phyloP scores from a whole-genome alignment of 2,113 vertebrate genomes.

The Petromus typicus region DNA sequence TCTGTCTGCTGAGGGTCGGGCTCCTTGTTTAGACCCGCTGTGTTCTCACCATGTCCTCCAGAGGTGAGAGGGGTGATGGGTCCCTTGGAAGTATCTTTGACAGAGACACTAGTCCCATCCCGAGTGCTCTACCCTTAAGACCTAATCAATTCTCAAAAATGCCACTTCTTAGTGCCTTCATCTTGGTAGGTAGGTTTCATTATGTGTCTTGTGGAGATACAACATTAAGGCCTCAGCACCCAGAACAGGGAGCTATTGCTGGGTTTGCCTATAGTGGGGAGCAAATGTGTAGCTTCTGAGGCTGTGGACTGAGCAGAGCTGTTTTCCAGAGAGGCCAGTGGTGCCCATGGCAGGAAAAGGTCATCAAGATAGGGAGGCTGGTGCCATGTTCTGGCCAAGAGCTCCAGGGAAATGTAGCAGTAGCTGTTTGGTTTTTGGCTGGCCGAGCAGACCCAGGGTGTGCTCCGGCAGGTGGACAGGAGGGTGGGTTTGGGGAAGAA shows the following conservation, averaged over 20 bases:
- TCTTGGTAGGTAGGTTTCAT: not conserved
- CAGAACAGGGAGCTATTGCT: rapidly evolving
- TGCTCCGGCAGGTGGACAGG: rapidly evolving
- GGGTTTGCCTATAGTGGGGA: no score
- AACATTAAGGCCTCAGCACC: not conserved
- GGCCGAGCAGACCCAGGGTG: rapidly evolving
- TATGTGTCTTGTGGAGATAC: not conserved
- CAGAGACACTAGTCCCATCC: not conserved
- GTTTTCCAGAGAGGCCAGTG: not conserved
- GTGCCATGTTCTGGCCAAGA: rapidly evolving
- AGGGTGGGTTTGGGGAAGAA: rapidly evolving
- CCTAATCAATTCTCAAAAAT: not conserved
- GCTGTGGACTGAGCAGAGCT: not conserved
- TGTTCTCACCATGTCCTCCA: not conserved
- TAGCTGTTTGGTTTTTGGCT: rapidly evolving
- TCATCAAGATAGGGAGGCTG: rapidly evolving
- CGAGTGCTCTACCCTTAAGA: no score
- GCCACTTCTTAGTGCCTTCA: not conserved
- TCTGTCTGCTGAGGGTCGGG: not conserved
- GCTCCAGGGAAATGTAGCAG: not conserved
- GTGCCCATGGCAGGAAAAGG: not conserved
- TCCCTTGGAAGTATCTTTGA: no score
- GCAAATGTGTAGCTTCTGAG: not conserved
- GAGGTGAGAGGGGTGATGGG: rapidly evolving
- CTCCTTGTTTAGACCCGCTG: not conserved